phyloP scores from a whole-genome alignment of 2,797 vertebrate genomes.

The Chanos chanos region DNA sequence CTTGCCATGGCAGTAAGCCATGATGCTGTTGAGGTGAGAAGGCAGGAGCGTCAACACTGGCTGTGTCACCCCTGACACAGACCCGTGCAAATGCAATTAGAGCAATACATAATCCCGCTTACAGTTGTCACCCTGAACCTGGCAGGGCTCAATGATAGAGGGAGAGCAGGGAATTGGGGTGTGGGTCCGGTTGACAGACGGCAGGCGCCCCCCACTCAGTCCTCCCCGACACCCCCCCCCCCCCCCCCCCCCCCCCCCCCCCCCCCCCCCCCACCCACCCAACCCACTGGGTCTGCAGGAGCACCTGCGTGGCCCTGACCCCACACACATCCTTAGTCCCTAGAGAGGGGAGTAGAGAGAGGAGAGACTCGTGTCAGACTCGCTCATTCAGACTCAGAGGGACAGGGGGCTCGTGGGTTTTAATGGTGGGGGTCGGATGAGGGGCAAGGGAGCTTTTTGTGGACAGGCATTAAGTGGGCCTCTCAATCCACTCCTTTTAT shows the following conservation, averaged over 20 bases:
- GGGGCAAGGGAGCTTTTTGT: no score
- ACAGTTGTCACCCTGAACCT: constrained; percentile 55
- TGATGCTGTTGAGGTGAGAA: no score
- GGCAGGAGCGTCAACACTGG: no score
- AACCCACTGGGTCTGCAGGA: no score
- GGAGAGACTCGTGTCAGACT: constrained; percentile 66
- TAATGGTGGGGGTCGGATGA: constrained; percentile 29
- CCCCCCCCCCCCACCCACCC: constrained; percentile 38
- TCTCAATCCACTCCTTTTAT: constrained; percentile 54
- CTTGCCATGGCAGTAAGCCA: no score
- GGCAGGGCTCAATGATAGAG: constrained; percentile 38
- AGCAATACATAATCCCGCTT: constrained; percentile 68
- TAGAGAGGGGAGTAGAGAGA: constrained; percentile 48
- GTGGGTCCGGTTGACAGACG: constrained; percentile 64
- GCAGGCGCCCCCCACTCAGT: constrained; percentile 40
- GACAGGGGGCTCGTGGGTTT: constrained; percentile 64
- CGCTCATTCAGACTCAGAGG: constrained; percentile 53
- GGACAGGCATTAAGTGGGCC: constrained; percentile 57
- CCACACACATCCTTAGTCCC: constrained; percentile 34
- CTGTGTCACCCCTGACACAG: constrained; percentile 48
- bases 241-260: constrained; percentile 38
- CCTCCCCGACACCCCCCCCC: constrained; percentile 16
- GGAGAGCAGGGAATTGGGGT: constrained; percentile 41
- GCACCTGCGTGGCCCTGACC: constrained; percentile 69
- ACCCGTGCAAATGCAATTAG: constrained; percentile 62